These are phyloP conservation scores for Xiphophorus couchianus DNA, from an alignment of 2,113 vertebrate genomes.

Conservation along the genomic window DNA sequence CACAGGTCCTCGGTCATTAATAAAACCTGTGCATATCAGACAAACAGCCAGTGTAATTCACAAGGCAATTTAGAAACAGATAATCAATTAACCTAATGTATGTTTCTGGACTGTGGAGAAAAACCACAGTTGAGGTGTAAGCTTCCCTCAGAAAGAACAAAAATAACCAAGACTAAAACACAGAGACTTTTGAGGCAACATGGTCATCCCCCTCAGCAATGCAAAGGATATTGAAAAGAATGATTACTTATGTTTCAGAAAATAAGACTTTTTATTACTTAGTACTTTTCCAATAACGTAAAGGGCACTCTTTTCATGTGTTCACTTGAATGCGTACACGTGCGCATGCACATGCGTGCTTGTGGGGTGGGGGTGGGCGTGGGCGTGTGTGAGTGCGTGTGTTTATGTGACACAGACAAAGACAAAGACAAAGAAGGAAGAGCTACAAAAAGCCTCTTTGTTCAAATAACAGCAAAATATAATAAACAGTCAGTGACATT, in stretches of 20 bases:
- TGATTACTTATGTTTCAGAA: not conserved
- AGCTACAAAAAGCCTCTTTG: slow-evolving; percentile 21
- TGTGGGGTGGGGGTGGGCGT: no score
- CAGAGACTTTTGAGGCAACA: not conserved
- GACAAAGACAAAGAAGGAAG: not conserved
- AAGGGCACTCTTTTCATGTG: no score
- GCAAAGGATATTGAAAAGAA: not conserved
- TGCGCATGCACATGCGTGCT: no score
- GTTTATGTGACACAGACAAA: not conserved
- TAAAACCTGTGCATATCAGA: not conserved
- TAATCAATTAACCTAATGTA: not conserved
- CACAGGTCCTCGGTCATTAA: no score
- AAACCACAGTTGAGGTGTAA: not conserved
- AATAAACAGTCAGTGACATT: slow-evolving; percentile 18
- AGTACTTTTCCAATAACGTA: no score
- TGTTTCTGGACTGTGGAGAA: no score
- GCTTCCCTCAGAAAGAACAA: not conserved
- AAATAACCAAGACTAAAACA: not conserved
- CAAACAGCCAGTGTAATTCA: not conserved
- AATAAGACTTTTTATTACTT: not conserved
- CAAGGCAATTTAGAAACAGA: not conserved
- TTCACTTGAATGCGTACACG: no score
- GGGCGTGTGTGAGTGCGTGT: not conserved
- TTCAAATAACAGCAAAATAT: not conserved
- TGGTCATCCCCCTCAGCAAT: not conserved